Evolutionary conservation across 2,888 invertebrate species (phyloP), one percentile per base, ranked within the genome.

Genomic region (Ichneumon xanthorius): DNA sequence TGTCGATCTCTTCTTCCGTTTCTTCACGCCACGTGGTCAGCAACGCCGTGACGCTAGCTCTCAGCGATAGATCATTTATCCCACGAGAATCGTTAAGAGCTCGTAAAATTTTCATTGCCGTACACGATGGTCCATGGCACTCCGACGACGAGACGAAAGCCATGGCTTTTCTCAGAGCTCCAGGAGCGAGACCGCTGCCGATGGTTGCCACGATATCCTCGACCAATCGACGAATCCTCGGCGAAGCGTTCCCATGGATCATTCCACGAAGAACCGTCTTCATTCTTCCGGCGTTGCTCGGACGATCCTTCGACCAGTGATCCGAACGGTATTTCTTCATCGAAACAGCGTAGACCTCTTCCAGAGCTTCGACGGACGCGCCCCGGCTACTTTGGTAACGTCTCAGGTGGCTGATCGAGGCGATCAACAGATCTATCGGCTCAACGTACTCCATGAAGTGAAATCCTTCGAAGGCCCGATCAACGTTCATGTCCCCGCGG

Each of bases 321-420:
- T 26, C 61, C 22, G 11, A 26, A 61, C 61, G 61, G 22, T 61
- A 61, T 30, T 61, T 61, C 7, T 61, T 61, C 30, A 30, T 26
- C 30, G 30, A 16, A 61, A 11, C 1, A 0, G 61, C 61, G 16
- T 61, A 61, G 11, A 61, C 16, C 1, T 26, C 22, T 30, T 61
- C 61, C 61, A 61, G 16, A 26, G 30, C 26, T 30, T 61, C 61
- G 16, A 61, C 19, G 11, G 40, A 68, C 9, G 30, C 16, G 81
- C 3, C 26, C 5, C 30, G 14, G 63, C 14, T 71, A 58, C 4
- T 73, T 50, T 50, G 77, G 7, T 71, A 58, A 85, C 85, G 84
- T 16, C 84, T 85, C n/a, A 85, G 72, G 22, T 67, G 68, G 7
- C 85, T 50, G n/a, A 85, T 50, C 9, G 68, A 71, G 22, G 84